A percentile compares a stretch with the other conserved stretches of the same genome.
These are phyloP conservation scores for Pteronura brasiliensis DNA, from an alignment of 2,113 vertebrate species.

Conservation along the genomic window DNA sequence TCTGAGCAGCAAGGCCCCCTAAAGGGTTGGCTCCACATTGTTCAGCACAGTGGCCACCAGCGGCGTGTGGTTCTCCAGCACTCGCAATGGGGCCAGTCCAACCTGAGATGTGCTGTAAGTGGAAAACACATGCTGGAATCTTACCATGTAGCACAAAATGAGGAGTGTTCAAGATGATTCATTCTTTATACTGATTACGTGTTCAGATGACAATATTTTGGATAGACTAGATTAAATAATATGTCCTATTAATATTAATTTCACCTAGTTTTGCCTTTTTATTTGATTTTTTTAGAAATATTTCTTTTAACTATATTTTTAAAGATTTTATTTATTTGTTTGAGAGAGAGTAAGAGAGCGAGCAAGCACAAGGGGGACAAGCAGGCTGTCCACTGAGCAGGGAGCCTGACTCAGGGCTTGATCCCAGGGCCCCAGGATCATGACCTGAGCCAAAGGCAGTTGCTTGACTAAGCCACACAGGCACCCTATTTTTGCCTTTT, in stretches of 20 bases:
- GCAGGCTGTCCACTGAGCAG: not conserved
- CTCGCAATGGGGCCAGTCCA: not conserved
- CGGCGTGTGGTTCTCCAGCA: not conserved
- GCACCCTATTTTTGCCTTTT: not conserved
- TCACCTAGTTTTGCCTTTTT: not conserved
- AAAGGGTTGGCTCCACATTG: not conserved
- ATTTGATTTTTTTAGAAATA: not conserved
- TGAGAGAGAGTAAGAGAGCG: not conserved
- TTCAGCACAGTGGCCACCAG: not conserved
- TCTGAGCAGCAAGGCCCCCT: not conserved
- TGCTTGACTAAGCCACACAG: not conserved
- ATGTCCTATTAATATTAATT: not conserved
- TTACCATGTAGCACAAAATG: not conserved
- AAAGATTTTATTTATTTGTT: not conserved
- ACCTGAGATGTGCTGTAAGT: not conserved
- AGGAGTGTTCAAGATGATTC: not conserved
- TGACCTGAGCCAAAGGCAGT: not conserved
- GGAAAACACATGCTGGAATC: not conserved
- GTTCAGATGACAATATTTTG: not conserved
- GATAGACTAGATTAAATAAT: slow-evolving; percentile 1
- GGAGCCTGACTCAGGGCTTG: not conserved
- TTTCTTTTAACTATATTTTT: not conserved
- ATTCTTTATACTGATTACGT: not conserved
- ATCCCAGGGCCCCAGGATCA: not conserved
- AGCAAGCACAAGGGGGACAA: not conserved